Base-by-base conservation (phyloP, 1,140 invertebrate genomes). In the Tenebrio molitor region DNA sequence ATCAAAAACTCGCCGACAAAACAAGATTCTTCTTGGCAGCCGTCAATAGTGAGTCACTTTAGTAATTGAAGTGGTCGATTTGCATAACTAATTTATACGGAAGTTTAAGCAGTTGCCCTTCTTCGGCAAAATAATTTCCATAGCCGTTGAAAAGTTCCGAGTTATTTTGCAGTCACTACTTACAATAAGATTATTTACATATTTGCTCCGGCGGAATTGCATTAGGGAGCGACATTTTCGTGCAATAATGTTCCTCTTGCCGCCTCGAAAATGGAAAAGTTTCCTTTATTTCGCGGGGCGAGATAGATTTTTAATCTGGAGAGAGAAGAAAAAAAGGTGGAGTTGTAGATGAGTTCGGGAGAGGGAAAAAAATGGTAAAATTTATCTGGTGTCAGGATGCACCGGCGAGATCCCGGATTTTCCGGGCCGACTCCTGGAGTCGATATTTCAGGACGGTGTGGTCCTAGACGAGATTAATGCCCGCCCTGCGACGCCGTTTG, bases 131-230 rank as follows among this genome's bases (percentile, higher is more conserved):
- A 65, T 65, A 65, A 65, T 65, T 65, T 65, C 39, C 63, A 65
- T 65, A 65, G 63, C 23, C 42, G 64, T 66, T 23, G 64, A 66
- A 66, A 66, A 66, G 36, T 65, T 66, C 44, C 19, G 12, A 33
- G 64, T 66, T 42, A 44, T 66, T 66, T 66, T 44, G 34, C 64
- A 44, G 36, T 66, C 64, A 66, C 36, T 66, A 66, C 64, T 66
- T 66, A 66, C 64, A 66, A 66, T 42, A 66, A 66, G 64, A 66
- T 66, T 66, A 66, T 66, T 66, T 66, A 66, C 64, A 66, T 66
- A 66, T 66, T 66, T 66, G 64, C 64, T 66, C n/a, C n/a, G 15
- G 39, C n/a, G 42, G 36, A 66, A 66, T 66, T 66, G 64, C 23
- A 66, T 42, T 66, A 41, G 36, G 23, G 64, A 66, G 15, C 10